Base-by-base conservation (phyloP, 2,113 vertebrate genomes). In the Microtus richardsoni region DNA sequence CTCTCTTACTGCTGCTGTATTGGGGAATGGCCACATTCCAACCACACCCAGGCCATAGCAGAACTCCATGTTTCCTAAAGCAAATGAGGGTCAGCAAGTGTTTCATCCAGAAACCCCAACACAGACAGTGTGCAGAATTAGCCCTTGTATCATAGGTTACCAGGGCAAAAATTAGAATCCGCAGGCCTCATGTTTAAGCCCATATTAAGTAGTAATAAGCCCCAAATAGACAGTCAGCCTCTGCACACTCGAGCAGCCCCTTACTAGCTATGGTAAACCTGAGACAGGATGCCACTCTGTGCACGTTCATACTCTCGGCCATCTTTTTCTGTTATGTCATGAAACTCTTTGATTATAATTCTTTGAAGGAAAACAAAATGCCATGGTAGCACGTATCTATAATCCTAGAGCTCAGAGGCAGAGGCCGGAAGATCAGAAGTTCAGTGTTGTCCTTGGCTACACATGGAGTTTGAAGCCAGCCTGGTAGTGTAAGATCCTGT, bases 301-400 rank as follows among this genome's bases (percentile, higher is more conserved):
- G 24, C 41, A 58, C 0, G 60, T 9, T n/a, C 33, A 30, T 54
- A 3, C 30, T 77, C 26, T 91, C 0, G 12, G 16, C 17, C 54
- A 14, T 36, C 33, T 39, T 84, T 77, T 52, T 24, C 54, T 36
- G 1, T 54, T 5, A 79, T 52, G 58, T 64, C 24, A 64, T 28
- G 44, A 44, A 41, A 88, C 22, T 87, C 70, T 74, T 93, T 94
- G 19, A 74, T 0, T 85, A 62, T 41, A 77, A 84, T 52, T 8
- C 5, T 95, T 84, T 70, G 36, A 62, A 91, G 71, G 21, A 60
- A 78, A 93, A 44, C 79, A 92, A 60, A 78, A 70, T 62, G 14
- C 52, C 14, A 24, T 60, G 79, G 5, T 82, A 36, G 33, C 49
- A 26, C 5, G 10, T 58, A 36, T 11, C 79, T 88, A 36, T 58